These are phyloP conservation scores for Drosophila chauvacae DNA, from an alignment of 1,140 invertebrate genomes.

Conservation along the genomic window DNA sequence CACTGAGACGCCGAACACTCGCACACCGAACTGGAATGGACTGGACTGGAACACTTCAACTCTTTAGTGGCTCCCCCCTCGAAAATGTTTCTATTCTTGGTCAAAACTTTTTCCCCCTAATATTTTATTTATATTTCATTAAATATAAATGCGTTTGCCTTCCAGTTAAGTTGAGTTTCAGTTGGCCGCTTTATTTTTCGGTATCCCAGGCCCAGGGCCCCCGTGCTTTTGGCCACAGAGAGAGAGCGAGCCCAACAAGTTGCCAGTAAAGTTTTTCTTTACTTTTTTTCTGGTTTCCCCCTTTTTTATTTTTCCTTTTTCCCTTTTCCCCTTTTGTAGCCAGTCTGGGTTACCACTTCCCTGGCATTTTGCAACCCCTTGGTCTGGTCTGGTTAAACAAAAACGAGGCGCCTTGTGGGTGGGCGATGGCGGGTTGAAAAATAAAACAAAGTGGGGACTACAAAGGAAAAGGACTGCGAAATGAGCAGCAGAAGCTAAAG, in stretches of 20 bases:
- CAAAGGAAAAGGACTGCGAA: slow-evolving; percentile 44
- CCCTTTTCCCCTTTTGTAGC: slow-evolving; percentile 6
- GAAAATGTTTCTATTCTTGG: slow-evolving; percentile 37
- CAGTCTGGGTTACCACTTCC: slow-evolving; percentile 23
- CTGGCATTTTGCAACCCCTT: slow-evolving; percentile 23
- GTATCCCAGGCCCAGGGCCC: not conserved
- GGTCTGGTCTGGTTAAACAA: slow-evolving; percentile 37
- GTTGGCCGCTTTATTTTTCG: slow-evolving; percentile 17
- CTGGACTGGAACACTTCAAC: not conserved
- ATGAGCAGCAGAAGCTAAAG: slow-evolving; percentile 30
- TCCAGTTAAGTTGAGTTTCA: slow-evolving; percentile 40
- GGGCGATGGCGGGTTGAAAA: not conserved
- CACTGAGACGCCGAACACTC: slow-evolving; percentile 2
- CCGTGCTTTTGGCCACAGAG: too few species aligned
- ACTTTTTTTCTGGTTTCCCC: not conserved
- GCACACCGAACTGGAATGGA: slow-evolving; percentile 1
- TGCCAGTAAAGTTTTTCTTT: slow-evolving; percentile 20
- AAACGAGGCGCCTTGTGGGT: slow-evolving; percentile 11
- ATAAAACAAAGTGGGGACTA: slow-evolving; percentile 29
- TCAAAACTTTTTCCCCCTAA: slow-evolving; percentile 39
- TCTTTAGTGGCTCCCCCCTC: not conserved
- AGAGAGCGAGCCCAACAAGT: slow-evolving; percentile 32
- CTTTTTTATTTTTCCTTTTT: slow-evolving; percentile 11
- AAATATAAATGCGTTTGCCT: slow-evolving; percentile 73
- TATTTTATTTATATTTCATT: slow-evolving; percentile 75